These are phyloP conservation scores for Brachypodius melanocephalos DNA, from an alignment of 2,113 vertebrate species.

Conservation along the genomic window DNA sequence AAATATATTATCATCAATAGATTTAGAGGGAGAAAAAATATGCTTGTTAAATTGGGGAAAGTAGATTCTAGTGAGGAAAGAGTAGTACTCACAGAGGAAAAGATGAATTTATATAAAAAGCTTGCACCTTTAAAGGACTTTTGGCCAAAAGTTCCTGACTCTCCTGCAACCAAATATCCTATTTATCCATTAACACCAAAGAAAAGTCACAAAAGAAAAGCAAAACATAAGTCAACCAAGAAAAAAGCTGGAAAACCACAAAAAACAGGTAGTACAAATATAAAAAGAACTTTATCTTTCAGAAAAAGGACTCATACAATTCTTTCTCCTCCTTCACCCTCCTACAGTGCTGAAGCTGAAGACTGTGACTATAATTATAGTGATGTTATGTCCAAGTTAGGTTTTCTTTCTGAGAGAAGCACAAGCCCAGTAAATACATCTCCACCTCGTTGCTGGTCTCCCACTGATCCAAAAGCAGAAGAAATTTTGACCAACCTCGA, in stretches of 20 bases:
- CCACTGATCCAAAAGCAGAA: constrained; percentile 87
- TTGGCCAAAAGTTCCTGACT: constrained; percentile 95
- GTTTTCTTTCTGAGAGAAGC: constrained; percentile 94
- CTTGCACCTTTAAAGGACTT: constrained; percentile 94
- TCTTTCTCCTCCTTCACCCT: constrained; percentile 83
- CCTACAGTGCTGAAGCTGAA: constrained; percentile 86
- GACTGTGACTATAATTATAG: constrained; percentile 86
- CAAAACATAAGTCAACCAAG: constrained; percentile 85
- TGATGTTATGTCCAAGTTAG: constrained; percentile 94
- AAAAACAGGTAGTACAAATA: constrained; percentile 72
- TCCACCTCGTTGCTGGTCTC: constrained; percentile 97
- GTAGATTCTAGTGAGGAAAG: constrained; percentile 85
- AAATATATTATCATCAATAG: constrained; percentile 99
- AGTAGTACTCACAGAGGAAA: constrained; percentile 89
- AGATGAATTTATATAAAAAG: constrained; percentile 85
- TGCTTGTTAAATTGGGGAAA: constrained; percentile 95
- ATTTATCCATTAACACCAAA: constrained; percentile 86
- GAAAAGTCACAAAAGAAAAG: constrained; percentile 87
- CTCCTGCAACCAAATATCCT: constrained; percentile 89
- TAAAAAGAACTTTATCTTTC: constrained; percentile 79
- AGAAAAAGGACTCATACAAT: constrained; percentile 72
- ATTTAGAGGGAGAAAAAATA: constrained; percentile 98
- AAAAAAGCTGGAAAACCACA: constrained; percentile 78
- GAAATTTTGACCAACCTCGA: constrained; percentile 75
- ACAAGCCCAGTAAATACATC: constrained; percentile 87